A percentile compares a stretch with the other conserved stretches of the same genome.
Evolutionary conservation across 92 coral and sea anemone genomes (phyloP).

Genomic region (Parazoanthus swiftii): DNA sequence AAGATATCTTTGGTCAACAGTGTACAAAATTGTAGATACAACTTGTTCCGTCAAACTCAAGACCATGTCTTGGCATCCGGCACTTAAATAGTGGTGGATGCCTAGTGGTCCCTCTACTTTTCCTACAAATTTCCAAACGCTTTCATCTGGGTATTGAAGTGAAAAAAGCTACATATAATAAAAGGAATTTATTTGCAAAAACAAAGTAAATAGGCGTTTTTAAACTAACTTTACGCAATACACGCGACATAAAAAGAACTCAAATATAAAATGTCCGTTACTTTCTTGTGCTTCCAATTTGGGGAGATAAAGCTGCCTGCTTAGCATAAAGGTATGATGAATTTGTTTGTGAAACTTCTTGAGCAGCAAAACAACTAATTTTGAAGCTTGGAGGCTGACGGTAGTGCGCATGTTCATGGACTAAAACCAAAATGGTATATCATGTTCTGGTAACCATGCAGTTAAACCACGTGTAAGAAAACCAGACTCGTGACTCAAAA

Average conservation of each 20-base stretch:
- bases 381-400: too few relatives aligned
- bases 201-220: not conserved
- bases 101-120: not conserved
- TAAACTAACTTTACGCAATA: slow-evolving; percentile 19
- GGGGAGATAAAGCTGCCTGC: slow-evolving; percentile 13
- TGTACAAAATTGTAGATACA: slow-evolving; percentile 39
- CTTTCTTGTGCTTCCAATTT: not conserved
- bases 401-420: too few relatives aligned
- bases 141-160: not conserved
- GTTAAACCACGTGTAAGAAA: too few relatives aligned
- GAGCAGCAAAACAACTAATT: slow-evolving; percentile 3
- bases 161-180: slow-evolving; percentile 9
- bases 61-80: not conserved
- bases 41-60: slow-evolving; percentile 37
- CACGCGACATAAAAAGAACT: slow-evolving; percentile 24
- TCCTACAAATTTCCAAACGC: slow-evolving; percentile 10
- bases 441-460: too few relatives aligned
- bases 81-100: not conserved
- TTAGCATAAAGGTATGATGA: not conserved
- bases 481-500: too few relatives aligned
- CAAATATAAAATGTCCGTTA: slow-evolving; percentile 20
- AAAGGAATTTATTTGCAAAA: slow-evolving; percentile 15
- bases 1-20: slow-evolving; percentile 15
- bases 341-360: slow-evolving; percentile 6
- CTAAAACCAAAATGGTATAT: too few relatives aligned